Base-by-base conservation (phyloP, 2,888 invertebrate species). In the Parnassius smintheus region DNA sequence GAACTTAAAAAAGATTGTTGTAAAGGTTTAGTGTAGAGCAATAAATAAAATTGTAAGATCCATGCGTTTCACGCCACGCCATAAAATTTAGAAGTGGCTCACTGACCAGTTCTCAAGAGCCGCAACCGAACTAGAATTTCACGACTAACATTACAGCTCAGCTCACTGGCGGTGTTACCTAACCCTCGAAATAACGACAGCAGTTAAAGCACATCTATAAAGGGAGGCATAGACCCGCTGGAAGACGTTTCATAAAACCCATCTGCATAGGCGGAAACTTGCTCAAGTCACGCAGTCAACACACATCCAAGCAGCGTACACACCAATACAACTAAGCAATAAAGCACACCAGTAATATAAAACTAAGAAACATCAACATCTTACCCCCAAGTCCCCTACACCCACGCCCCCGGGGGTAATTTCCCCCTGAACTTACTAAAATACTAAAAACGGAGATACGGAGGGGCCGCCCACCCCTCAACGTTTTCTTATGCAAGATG, bases 301-400 rank as follows among this genome's bases (percentile, higher is more conserved):
- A 74, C 60, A 60, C 54, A 55, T 49, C 41, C 60, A 60, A 49
- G 49, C 49, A 49, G 50, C 76, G 72, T 68, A 72, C 82, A 78
- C 85, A 87, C 86, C 83, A 84, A 86, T 88, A 83, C 86, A 89
- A 89, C 89, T 89, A 91, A 87, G 87, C 86, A 88, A 91, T 91
- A 90, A 91, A 91, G 89, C 90, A 91, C 87, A 77, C 78, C 82
- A 83, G 91, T 91, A 91, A 91, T 91, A 91, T 91, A 91, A 91
- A 91, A 91, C 91, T 91, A 91, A 91, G 91, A 89, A 91, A 91
- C 91, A 91, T 91, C 91, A 91, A 91, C 91, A 91, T 91, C 91
- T 91, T 88, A 77, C 81, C 80, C 75, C 80, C 75, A 66, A 65
- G 59, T 68, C 74, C 74, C 72, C 71, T 66, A 72, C 72, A 73